A percentile compares a stretch with the other conserved stretches of the same genome.
Evolutionary conservation across 2,888 invertebrate genomes (phyloP).

Genomic region (Orchestes rusci): DNA sequence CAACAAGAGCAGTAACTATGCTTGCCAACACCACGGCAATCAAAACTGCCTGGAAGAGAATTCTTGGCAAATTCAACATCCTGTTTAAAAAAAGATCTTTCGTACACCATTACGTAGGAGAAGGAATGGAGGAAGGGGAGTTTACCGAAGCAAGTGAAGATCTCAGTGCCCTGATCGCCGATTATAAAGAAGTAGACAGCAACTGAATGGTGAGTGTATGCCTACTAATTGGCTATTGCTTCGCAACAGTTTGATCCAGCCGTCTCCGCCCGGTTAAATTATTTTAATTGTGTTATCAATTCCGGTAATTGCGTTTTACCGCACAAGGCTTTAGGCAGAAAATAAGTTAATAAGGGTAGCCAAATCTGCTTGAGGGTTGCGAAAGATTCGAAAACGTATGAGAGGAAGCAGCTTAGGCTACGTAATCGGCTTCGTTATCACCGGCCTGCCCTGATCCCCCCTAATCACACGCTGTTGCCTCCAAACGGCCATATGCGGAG

Average conservation of each 20-base stretch:
- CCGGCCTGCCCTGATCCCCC: too few species aligned
- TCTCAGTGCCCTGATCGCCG: constrained; percentile 55
- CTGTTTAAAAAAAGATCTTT: constrained; percentile 82
- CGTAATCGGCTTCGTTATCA: too few species aligned
- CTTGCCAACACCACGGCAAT: constrained; percentile 78
- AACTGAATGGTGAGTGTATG: constrained; percentile 12
- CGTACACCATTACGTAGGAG: constrained; percentile 77
- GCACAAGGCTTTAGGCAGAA: background rate
- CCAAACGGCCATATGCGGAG: too few species aligned
- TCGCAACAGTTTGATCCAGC: too few species aligned
- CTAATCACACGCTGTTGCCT: too few species aligned
- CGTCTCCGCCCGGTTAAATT: too few species aligned
- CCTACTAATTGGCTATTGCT: too few species aligned
- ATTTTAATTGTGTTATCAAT: too few species aligned
- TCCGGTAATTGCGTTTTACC: too few species aligned
- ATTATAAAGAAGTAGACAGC: constrained; percentile 60
- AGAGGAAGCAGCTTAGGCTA: too few species aligned
- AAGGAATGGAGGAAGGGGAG: constrained; percentile 64
- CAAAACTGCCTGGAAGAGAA: constrained; percentile 70
- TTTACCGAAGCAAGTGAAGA: constrained; percentile 57
- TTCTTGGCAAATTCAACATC: constrained; percentile 70
- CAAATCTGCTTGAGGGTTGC: too few species aligned
- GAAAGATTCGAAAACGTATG: too few species aligned
- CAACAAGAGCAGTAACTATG: constrained; percentile 73
- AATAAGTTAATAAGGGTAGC: background rate